Evolutionary conservation across 2,797 vertebrate species (phyloP).

Genomic region (Acipenser ruthenus): DNA sequence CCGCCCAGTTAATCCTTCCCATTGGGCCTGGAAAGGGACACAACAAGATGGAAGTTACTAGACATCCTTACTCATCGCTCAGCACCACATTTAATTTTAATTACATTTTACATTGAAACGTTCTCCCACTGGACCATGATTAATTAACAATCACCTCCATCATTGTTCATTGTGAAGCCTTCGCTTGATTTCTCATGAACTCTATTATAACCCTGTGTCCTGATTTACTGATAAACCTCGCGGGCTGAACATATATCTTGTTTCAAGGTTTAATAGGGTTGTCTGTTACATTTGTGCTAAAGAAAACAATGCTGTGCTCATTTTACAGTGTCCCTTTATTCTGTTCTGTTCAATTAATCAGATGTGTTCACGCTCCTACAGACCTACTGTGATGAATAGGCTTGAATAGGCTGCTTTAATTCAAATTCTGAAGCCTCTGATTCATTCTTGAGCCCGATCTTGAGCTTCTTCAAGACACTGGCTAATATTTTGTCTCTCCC

Average conservation of each 20-base stretch:
- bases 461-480: too few species aligned
- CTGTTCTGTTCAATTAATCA: not conserved
- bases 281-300: not conserved
- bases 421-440: too few species aligned
- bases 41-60: slow-evolving; percentile 31
- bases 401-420: too few species aligned
- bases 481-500: too few species aligned
- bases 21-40: slow-evolving; percentile 78
- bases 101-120: slow-evolving; percentile 71
- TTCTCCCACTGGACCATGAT: slow-evolving; percentile 69
- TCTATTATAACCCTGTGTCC: slow-evolving; percentile 50
- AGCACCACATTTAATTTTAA: slow-evolving; percentile 70
- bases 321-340: not conserved
- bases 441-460: too few species aligned
- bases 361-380: not conserved
- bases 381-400: too few species aligned
- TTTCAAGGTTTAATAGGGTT: slow-evolving; percentile 18
- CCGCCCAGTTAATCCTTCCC: slow-evolving; percentile 94
- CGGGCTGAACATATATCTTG: slow-evolving; percentile 32
- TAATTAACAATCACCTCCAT: slow-evolving; percentile 78
- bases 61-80: slow-evolving; percentile 52
- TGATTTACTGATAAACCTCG: slow-evolving; percentile 43
- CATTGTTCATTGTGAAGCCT: slow-evolving; percentile 37
- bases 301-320: slow-evolving; percentile 1
- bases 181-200: slow-evolving; percentile 59